These are phyloP conservation scores for Hypomecis punctinalis DNA, from an alignment of 2,888 invertebrate genomes.

Conservation along the genomic window DNA sequence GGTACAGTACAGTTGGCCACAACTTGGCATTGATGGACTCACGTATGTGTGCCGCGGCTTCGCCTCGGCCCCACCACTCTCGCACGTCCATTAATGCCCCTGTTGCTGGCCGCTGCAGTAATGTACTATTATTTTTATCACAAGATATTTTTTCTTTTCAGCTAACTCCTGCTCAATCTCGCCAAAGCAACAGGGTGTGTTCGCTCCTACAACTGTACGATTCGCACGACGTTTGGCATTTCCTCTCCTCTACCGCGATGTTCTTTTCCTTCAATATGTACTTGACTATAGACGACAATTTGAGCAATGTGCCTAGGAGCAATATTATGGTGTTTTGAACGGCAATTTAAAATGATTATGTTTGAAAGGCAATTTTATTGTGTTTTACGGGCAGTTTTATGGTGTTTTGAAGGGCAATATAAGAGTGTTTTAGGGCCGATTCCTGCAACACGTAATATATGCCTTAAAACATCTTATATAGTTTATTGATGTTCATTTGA, in stretches of 20 bases:
- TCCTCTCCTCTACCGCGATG: constrained; percentile 92
- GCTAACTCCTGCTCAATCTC: constrained; percentile 89
- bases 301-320: constrained; percentile 58
- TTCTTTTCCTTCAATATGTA: constrained; percentile 94
- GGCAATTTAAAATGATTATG: not conserved
- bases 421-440: too few species aligned
- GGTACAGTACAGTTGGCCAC: too few species aligned
- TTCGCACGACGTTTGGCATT: constrained; percentile 95
- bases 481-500: too few species aligned
- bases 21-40: too few species aligned
- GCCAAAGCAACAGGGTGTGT: constrained; percentile 90
- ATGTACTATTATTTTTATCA: too few species aligned
- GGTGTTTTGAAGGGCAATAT: too few species aligned
- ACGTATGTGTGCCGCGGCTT: too few species aligned
- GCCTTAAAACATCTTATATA: too few species aligned
- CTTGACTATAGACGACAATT: constrained; percentile 91
- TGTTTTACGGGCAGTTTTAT: not conserved
- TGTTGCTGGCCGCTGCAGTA: too few species aligned
- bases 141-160: constrained; percentile 41
- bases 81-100: too few species aligned
- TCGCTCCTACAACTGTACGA: constrained; percentile 91
- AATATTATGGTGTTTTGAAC: constrained; percentile 71
- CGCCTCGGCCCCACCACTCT: too few species aligned
- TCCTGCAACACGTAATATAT: too few species aligned
- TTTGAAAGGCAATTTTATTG: not conserved